phyloP scores from a whole-genome alignment of 2,797 vertebrate genomes.

The Scomberomorus guttatus region DNA sequence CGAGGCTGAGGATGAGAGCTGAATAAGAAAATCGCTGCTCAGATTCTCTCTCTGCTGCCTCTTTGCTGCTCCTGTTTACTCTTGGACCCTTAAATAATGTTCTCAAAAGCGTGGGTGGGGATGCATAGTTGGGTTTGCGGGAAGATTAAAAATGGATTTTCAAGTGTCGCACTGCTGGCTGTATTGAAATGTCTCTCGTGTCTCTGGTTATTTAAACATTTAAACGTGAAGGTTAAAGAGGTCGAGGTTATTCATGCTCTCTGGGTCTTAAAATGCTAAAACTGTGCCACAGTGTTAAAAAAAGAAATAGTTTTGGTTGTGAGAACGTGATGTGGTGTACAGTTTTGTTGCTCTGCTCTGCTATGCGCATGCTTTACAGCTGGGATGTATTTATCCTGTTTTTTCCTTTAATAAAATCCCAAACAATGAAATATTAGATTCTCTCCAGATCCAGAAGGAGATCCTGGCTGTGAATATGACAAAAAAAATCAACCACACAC shows the following conservation, averaged over 20 bases:
- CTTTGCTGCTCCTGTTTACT: slow-evolving; percentile 14
- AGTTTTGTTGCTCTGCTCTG: slow-evolving; percentile 11
- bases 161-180: not conserved
- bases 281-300: slow-evolving; percentile 9
- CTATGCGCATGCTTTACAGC: slow-evolving; percentile 35
- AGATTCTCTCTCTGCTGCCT: slow-evolving; percentile 31
- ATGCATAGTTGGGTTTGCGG: slow-evolving; percentile 49
- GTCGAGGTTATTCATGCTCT: slow-evolving; percentile 14
- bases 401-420: slow-evolving; percentile 16
- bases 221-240: not conserved
- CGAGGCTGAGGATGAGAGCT: slow-evolving; percentile 44
- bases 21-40: slow-evolving; percentile 63
- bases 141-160: slow-evolving; percentile 39
- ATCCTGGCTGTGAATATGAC: too few relatives aligned
- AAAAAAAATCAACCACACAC: too few relatives aligned
- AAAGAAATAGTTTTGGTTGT: too few relatives aligned
- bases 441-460: not conserved
- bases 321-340: slow-evolving; percentile 15
- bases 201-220: slow-evolving; percentile 20
- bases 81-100: slow-evolving; percentile 28
- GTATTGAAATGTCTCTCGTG: not conserved
- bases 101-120: slow-evolving; percentile 51
- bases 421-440: slow-evolving; percentile 25
- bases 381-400: not conserved
- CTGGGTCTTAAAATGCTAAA: slow-evolving; percentile 23